Conservation (phyloP, 2,888 invertebrate genomes). For the Drosophila maculinotata region DNA sequence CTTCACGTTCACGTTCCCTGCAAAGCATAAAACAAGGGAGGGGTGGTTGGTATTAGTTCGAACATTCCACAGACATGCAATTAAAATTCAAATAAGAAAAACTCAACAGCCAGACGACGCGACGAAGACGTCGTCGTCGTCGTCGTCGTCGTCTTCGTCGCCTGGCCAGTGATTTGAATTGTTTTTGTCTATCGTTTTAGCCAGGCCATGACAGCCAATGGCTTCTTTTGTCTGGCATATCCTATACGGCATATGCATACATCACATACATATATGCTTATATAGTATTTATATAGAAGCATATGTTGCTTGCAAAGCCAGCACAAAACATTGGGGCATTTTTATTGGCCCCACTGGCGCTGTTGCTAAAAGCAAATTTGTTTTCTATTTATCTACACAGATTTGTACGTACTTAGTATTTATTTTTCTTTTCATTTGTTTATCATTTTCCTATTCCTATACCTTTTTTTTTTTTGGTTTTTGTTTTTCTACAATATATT, state of each 20-base stretch:
- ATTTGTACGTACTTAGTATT: constrained; percentile 23
- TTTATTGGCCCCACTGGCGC: constrained; percentile 8
- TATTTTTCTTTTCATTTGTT: constrained; percentile 24
- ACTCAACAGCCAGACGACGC: constrained; percentile 29
- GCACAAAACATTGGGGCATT: constrained; percentile 21
- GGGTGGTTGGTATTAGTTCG: constrained; percentile 32
- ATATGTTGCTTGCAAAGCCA: constrained; percentile 20
- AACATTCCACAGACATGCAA: constrained; percentile 68
- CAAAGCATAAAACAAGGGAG: constrained; percentile 19
- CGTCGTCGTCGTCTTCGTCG: no score
- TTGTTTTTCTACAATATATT: background rate
- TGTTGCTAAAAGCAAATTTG: constrained; percentile 6
- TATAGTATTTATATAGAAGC: constrained; percentile 18
- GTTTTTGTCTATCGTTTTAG: constrained; percentile 26
- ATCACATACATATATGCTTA: background rate
- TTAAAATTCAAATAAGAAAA: constrained; percentile 65
- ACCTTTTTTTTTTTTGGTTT: background rate
- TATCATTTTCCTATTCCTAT: constrained; percentile 13
- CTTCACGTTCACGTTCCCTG: constrained; percentile 73
- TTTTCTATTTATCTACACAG: constrained; percentile 5
- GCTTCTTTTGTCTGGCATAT: constrained; percentile 51
- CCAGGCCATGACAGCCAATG: constrained; percentile 33
- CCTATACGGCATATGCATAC: constrained; percentile 12
- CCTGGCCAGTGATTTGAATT: constrained; percentile 28
- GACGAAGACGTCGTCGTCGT: constrained; percentile 33